Conservation (phyloP, 2,797 vertebrate genomes). For the Galaxias olidus region DNA sequence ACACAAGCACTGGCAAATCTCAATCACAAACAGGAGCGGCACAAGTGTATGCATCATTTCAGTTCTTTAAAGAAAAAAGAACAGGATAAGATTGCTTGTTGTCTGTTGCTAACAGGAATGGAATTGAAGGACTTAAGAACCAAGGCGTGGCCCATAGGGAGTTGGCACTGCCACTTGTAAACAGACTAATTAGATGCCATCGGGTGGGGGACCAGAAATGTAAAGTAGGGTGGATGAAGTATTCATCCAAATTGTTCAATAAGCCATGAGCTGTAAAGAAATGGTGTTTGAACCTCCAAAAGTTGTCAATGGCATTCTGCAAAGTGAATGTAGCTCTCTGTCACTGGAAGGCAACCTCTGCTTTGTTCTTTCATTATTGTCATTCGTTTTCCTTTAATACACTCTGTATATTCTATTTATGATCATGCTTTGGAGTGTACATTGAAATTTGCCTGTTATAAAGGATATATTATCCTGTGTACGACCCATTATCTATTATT, state of each 20-base stretch:
- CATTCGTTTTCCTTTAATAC: constrained; percentile 60
- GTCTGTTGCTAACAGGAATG: no score
- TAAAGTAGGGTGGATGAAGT: constrained; percentile 8
- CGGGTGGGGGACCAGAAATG: neutral
- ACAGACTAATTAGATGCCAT: no score
- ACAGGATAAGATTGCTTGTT: no score
- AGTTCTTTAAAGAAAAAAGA: no score
- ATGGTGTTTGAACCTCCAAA: constrained; percentile 40
- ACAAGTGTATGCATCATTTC: no score
- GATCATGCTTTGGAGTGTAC: constrained; percentile 66
- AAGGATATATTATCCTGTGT: constrained; percentile 79
- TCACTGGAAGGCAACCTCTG: constrained; percentile 77
- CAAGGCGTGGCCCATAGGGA: no score
- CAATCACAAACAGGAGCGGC: no score
- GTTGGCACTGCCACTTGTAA: no score
- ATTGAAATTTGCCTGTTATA: constrained; percentile 66
- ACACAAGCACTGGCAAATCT: neutral
- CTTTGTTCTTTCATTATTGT: constrained; percentile 67
- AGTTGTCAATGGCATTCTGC: constrained; percentile 45
- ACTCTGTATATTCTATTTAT: constrained; percentile 70
- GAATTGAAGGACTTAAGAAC: no score
- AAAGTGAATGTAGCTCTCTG: constrained; percentile 66
- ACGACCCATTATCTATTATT: constrained; percentile 66
- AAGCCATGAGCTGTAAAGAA: constrained; percentile 30
- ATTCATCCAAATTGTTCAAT: constrained; percentile 21